phyloP scores from a whole-genome alignment of 1,140 invertebrate species.

The Ladona fulva region DNA sequence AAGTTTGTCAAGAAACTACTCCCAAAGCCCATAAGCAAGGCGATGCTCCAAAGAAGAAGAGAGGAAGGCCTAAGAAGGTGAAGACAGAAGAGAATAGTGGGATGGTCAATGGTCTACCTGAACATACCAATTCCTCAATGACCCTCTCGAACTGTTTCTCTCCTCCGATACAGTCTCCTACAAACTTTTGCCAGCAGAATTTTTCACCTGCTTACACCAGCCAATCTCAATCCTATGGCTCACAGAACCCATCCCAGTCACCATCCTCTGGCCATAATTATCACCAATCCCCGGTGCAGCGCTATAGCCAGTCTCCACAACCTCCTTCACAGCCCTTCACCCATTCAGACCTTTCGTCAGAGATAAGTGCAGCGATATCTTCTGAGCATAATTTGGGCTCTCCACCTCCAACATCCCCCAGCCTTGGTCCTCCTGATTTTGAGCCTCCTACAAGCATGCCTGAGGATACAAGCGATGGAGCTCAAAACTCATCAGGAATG shows the following conservation, averaged over 20 bases:
- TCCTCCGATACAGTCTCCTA: conserved; percentile 42
- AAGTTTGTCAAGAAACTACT: conserved; percentile 26
- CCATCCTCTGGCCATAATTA: conserved; percentile 24
- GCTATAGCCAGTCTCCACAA: conserved; percentile 47
- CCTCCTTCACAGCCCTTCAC: conserved; percentile 54
- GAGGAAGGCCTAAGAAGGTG: conserved; percentile 76
- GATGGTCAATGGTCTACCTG: conserved; percentile 21
- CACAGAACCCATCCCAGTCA: conserved; percentile 23
- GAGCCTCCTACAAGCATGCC: conserved; percentile 57
- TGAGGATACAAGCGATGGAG: conserved; percentile 32
- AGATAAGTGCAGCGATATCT: conserved; percentile 67
- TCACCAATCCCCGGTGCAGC: conserved; percentile 33
- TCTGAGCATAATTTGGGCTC: conserved; percentile 52
- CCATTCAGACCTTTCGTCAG: conserved; percentile 63
- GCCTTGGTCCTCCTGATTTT: conserved; percentile 63
- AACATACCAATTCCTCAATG: conserved; percentile 29
- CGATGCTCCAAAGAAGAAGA: conserved; percentile 67
- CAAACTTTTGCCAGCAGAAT: conserved; percentile 36
- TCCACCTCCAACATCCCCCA: conserved; percentile 52
- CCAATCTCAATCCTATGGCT: conserved; percentile 33
- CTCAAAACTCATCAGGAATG: not conserved
- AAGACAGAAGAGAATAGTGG: conserved; percentile 31
- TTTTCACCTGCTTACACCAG: conserved; percentile 36
- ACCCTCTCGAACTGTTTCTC: conserved; percentile 46
- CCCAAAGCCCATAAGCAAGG: conserved; percentile 30